A percentile compares a stretch with the other conserved stretches of the same genome.
These are phyloP conservation scores for Pterophyllum scalare DNA, from an alignment of 2,113 vertebrate species.

Conservation along the genomic window DNA sequence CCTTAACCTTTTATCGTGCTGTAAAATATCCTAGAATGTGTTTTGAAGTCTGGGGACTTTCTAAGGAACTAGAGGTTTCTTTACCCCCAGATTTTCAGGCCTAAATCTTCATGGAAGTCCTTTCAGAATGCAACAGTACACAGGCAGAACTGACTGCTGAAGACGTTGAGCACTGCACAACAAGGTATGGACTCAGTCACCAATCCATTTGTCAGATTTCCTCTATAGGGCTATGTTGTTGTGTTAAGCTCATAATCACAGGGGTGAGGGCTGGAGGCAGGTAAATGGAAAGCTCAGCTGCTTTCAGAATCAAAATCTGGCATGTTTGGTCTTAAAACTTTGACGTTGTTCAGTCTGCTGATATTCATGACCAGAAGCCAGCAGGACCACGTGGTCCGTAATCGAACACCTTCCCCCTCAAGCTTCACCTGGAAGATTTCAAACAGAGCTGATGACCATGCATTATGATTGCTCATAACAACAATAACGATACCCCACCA, in stretches of 20 bases:
- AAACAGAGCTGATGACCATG: background rate
- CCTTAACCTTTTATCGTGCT: background rate
- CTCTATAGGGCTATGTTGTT: too few relatives aligned
- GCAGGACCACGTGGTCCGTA: rapidly evolving
- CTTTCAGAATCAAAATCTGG: too few relatives aligned
- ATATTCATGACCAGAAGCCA: background rate
- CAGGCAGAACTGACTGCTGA: background rate
- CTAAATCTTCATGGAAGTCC: background rate
- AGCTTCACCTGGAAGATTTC: background rate
- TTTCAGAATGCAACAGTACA: background rate
- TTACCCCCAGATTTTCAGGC: rapidly evolving
- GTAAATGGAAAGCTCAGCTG: too few relatives aligned
- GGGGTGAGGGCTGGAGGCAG: too few relatives aligned
- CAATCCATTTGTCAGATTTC: too few relatives aligned
- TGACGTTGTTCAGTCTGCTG: too few relatives aligned
- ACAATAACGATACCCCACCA: background rate
- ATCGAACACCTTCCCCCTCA: background rate
- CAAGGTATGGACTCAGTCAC: too few relatives aligned
- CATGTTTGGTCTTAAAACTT: too few relatives aligned
- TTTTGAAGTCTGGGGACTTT: background rate
- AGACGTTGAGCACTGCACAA: too few relatives aligned
- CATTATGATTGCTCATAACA: background rate
- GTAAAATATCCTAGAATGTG: too few relatives aligned
- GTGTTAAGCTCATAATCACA: too few relatives aligned
- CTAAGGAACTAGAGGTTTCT: background rate